These are phyloP conservation scores for Pachymerium ferrugineum DNA, from an alignment of 2,888 invertebrate species.

Conservation along the genomic window DNA sequence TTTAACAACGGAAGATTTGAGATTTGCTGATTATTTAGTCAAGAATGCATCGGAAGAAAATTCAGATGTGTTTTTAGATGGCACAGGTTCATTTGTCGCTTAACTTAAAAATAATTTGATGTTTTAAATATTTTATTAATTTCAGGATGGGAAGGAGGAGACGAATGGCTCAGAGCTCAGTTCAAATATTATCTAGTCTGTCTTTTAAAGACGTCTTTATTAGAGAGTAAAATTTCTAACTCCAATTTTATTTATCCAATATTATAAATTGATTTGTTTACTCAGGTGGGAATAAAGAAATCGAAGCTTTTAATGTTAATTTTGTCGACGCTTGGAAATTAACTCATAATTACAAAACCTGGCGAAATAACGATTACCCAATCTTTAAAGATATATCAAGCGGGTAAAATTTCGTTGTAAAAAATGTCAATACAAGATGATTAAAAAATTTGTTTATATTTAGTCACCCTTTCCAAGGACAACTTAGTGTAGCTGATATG, in stretches of 20 bases:
- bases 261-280: neutral
- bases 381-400: constrained; percentile 61
- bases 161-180: constrained; percentile 93
- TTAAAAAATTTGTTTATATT: constrained; percentile 32
- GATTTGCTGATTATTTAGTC: constrained; percentile 91
- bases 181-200: constrained; percentile 80
- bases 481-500: constrained; percentile 90
- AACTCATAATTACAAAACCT: constrained; percentile 82
- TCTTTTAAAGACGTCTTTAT: constrained; percentile 68
- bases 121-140: no score
- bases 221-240: constrained; percentile 56
- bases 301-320: constrained; percentile 78
- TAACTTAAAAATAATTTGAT: no score
- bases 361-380: constrained; percentile 61
- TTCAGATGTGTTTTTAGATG: constrained; percentile 65
- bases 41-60: constrained; percentile 56
- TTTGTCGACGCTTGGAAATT: constrained; percentile 79
- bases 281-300: constrained; percentile 68
- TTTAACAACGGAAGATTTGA: constrained; percentile 86
- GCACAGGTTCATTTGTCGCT: constrained; percentile 57
- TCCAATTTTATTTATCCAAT: neutral
- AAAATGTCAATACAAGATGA: constrained; percentile 29
- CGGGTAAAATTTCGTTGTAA: constrained; percentile 49
- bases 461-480: constrained; percentile 87
- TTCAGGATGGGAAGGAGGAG: constrained; percentile 79